These are phyloP conservation scores for Pantherophis guttatus DNA, from an alignment of 2,113 vertebrate species.

Conservation along the genomic window DNA sequence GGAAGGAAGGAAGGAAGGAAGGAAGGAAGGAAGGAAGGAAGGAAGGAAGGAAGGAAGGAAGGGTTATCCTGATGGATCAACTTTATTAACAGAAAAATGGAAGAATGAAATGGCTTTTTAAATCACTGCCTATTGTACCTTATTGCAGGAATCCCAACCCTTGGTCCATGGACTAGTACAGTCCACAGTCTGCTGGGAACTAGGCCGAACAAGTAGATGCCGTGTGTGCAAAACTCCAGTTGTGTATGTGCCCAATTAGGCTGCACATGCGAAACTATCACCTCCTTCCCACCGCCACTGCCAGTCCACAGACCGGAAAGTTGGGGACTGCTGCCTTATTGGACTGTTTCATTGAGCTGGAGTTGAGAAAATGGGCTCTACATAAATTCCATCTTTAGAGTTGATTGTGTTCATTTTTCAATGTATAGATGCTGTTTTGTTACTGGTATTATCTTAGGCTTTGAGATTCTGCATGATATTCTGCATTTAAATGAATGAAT, in stretches of 20 bases:
- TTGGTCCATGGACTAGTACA: too few species aligned
- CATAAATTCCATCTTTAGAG: not conserved
- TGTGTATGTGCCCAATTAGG: too few species aligned
- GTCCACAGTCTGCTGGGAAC: too few species aligned
- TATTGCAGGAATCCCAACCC: not conserved
- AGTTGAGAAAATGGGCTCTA: not conserved
- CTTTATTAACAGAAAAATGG: not conserved
- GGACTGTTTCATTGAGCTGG: not conserved
- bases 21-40: too few species aligned
- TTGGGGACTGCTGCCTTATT: not conserved
- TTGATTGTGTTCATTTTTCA: not conserved
- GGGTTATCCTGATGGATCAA: not conserved
- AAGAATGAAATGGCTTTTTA: not conserved
- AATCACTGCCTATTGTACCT: not conserved
- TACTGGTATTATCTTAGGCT: not conserved
- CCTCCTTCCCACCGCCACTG: too few species aligned
- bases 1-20: too few species aligned
- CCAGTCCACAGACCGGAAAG: too few species aligned
- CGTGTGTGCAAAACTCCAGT: too few species aligned
- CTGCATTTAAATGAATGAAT: not conserved
- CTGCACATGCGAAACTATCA: too few species aligned
- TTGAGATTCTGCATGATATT: not conserved
- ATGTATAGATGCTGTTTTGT: not conserved
- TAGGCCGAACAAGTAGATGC: too few species aligned
- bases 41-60: too few species aligned